Percentiles rank a stretch among this genome's conserved stretches.
These are phyloP conservation scores for Channa maculata DNA, from an alignment of 2,113 vertebrate species.

Conservation along the genomic window DNA sequence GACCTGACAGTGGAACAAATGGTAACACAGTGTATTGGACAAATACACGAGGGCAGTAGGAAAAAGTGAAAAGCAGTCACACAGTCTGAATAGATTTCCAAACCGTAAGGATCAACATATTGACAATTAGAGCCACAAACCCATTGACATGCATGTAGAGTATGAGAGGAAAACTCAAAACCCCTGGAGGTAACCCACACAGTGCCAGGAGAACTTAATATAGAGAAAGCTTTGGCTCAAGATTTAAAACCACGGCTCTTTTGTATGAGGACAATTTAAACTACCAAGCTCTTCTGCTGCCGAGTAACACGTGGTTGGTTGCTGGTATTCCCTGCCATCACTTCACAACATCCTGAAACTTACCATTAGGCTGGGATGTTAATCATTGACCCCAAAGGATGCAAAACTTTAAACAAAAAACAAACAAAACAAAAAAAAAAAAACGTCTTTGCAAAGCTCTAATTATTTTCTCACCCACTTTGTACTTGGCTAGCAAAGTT, in stretches of 20 bases:
- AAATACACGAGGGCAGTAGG: not conserved
- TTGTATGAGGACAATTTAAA: constrained; percentile 2
- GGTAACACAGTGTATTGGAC: not conserved
- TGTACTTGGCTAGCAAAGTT: constrained; percentile 21
- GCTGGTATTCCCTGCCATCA: not conserved
- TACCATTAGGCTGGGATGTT: not conserved
- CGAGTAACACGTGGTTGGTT: constrained; percentile 12
- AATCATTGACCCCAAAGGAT: not conserved
- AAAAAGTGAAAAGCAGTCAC: constrained; percentile 3
- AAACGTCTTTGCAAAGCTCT: not conserved
- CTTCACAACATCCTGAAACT: not conserved
- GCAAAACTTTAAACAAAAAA: not conserved
- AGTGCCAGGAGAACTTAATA: constrained; percentile 26
- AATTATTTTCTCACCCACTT: constrained; percentile 12
- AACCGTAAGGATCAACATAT: constrained; percentile 44
- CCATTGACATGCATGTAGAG: constrained; percentile 46
- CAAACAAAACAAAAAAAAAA: too few species aligned
- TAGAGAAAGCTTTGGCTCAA: constrained; percentile 29
- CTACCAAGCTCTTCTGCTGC: constrained; percentile 5
- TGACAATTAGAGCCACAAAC: constrained; percentile 29
- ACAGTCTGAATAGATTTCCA: constrained; percentile 30
- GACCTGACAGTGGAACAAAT: not conserved
- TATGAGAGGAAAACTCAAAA: constrained; percentile 17
- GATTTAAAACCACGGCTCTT: constrained; percentile 34
- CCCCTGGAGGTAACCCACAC: constrained; percentile 26